A percentile compares a stretch with the other conserved stretches of the same genome.
Evolutionary conservation across 2,113 vertebrate genomes (phyloP).

Genomic region (Manacus vitellinus): DNA sequence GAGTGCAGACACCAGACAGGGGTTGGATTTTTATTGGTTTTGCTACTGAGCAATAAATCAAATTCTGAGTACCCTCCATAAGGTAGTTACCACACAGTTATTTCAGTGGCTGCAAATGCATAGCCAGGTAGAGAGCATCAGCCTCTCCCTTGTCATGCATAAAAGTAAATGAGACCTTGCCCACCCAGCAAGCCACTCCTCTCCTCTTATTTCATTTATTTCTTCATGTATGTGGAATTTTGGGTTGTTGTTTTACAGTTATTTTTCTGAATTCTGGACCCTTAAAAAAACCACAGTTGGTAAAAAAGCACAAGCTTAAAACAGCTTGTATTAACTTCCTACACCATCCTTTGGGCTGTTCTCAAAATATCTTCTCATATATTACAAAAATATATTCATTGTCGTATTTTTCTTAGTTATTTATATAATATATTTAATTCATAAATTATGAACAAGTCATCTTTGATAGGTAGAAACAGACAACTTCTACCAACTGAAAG

Average conservation of each 20-base stretch:
- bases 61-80: background rate
- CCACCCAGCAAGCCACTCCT: too few species aligned
- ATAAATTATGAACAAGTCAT: background rate
- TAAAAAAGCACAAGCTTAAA: background rate
- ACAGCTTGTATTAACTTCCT: background rate
- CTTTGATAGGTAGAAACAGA: background rate
- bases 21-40: background rate
- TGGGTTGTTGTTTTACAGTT: background rate
- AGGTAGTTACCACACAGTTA: background rate
- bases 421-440: background rate
- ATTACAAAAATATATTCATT: background rate
- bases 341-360: background rate
- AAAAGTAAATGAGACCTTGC: background rate
- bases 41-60: background rate
- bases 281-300: background rate
- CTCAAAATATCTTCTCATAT: background rate
- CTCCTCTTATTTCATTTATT: background rate
- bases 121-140: background rate
- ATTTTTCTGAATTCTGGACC: background rate
- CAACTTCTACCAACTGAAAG: background rate
- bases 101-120: background rate
- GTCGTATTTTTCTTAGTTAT: background rate
- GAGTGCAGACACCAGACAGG: background rate
- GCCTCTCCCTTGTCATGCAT: background rate
- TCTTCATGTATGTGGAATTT: background rate